phyloP scores from a whole-genome alignment of 2,888 invertebrate species.

The Poecilus cupreus region DNA sequence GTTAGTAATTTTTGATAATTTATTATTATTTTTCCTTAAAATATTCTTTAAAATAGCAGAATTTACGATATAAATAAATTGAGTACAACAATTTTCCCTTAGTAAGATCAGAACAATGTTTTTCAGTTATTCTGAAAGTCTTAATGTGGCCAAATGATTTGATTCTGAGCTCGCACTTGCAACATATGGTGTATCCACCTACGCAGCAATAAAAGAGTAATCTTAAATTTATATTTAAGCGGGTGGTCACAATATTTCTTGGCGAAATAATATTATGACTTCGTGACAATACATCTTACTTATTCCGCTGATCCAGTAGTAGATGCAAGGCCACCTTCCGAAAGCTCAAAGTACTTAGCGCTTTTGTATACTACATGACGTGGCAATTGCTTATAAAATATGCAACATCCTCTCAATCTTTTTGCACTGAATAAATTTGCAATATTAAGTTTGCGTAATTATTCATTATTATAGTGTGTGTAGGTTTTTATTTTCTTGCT shows the following conservation, averaged over 20 bases:
- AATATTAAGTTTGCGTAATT: slow-evolving; percentile 43
- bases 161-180: not conserved
- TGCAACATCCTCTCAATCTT: slow-evolving; percentile 28
- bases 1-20: too few relatives aligned
- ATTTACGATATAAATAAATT: too few relatives aligned
- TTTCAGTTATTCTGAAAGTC: too few relatives aligned
- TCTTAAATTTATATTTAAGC: not conserved
- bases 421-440: slow-evolving; percentile 40
- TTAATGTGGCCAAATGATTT: too few relatives aligned
- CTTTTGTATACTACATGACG: slow-evolving; percentile 27
- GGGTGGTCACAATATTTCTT: not conserved
- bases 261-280: not conserved
- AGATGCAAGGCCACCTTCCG: not conserved
- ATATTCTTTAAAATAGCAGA: too few relatives aligned
- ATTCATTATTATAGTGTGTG: slow-evolving; percentile 32
- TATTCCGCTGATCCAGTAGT: not conserved
- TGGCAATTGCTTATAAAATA: slow-evolving; percentile 26
- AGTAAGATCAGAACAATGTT: too few relatives aligned
- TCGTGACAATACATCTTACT: slow-evolving; percentile 1
- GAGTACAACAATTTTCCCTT: too few relatives aligned
- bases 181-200: not conserved
- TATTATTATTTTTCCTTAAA: too few relatives aligned
- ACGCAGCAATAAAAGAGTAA: not conserved
- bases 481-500: not conserved
- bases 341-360: slow-evolving; percentile 39